A percentile compares a stretch with the other conserved stretches of the same genome.
Evolutionary conservation across 2,113 vertebrate species (phyloP).

Genomic region (Ophiodon elongatus): DNA sequence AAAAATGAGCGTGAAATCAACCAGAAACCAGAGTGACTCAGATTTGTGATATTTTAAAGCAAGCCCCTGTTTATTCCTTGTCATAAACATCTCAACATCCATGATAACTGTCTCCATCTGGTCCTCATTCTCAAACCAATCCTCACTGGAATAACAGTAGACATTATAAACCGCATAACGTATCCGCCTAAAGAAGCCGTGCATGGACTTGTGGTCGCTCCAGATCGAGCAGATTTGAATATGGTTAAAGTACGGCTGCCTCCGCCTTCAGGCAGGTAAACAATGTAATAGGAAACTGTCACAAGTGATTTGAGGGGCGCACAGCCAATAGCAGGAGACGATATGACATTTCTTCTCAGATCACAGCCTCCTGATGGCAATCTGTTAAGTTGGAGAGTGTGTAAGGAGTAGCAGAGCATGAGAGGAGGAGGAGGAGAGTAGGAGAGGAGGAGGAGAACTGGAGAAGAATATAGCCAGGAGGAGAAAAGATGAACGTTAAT

Average conservation of each 20-base stretch:
- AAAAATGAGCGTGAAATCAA: constrained; percentile 40
- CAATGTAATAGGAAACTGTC: constrained; percentile 80
- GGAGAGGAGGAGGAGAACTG: constrained; percentile 36
- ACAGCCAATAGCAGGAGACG: constrained; percentile 61
- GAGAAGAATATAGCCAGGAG: constrained; percentile 22
- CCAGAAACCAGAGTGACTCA: constrained; percentile 48
- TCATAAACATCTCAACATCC: constrained; percentile 83
- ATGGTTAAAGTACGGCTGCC: constrained; percentile 64
- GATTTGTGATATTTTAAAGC: constrained; percentile 73
- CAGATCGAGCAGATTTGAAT: constrained; percentile 74
- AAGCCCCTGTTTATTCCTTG: constrained; percentile 74
- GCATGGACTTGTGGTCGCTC: constrained; percentile 50
- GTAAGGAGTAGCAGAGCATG: constrained; percentile 56
- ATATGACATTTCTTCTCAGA: constrained; percentile 73
- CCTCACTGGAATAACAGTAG: constrained; percentile 73
- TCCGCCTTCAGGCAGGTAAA: constrained; percentile 78
- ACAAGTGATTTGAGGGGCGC: constrained; percentile 75
- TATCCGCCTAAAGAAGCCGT: constrained; percentile 53
- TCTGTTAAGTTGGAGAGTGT: constrained; percentile 67
- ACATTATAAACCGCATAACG: constrained; percentile 67
- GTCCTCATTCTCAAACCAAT: constrained; percentile 70
- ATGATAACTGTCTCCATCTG: constrained; percentile 79
- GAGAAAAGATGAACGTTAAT: constrained; percentile 10
- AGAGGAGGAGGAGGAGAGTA: constrained; percentile 47
- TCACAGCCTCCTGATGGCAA: constrained; percentile 72